Evolutionary conservation across 2,888 invertebrate species (phyloP), one percentile per base, ranked within the genome.

Genomic region (Pyralis farinalis): DNA sequence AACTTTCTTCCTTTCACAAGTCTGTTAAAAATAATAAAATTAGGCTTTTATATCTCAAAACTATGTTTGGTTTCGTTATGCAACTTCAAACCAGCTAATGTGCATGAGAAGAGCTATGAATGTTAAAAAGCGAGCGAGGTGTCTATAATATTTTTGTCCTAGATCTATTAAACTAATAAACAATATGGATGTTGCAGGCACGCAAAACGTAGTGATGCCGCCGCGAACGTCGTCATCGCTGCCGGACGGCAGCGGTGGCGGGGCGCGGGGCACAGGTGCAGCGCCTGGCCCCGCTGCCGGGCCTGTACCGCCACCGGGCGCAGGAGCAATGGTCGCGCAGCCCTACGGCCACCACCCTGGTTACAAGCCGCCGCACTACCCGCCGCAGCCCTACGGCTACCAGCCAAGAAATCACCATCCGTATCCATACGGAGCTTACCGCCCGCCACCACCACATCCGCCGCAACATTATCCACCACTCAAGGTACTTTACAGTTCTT

Each of bases 151-250:
- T n/a, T n/a, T n/a, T n/a, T n/a, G n/a, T n/a, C n/a, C n/a, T n/a
- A n/a, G n/a, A n/a, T 16, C 16, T 16, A 16, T 4, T 16, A 16
- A 16, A 16, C 4, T 16, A 16, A 16, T 16, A 3, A 16, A 16
- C 16, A 16, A 16, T 3, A 16, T 16, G 2, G 16, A 16, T 30
- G 22, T 89, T 85, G 29, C 83, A 95, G 95, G 95, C 77, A 95
- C 94, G 83, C 96, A 96, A 93, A 97, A 95, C 94, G 94, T 96
- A 93, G 95, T 96, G 90, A 97, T 97, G 95, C 97, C 97, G 81
- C 96, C 96, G 78, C 94, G 97, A 78, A 97, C 97, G 83, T 95
- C 97, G 70, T 97, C 97, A 83, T 90, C 93, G 89, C 78, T 94
- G 90, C 81, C 86, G 55, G 89, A 81, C 81, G 91, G 90, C 86